Evolutionary conservation across 2,113 vertebrate genomes (phyloP), one percentile per base, ranked within the genome.

Genomic region (Epinephelus fuscoguttatus): DNA sequence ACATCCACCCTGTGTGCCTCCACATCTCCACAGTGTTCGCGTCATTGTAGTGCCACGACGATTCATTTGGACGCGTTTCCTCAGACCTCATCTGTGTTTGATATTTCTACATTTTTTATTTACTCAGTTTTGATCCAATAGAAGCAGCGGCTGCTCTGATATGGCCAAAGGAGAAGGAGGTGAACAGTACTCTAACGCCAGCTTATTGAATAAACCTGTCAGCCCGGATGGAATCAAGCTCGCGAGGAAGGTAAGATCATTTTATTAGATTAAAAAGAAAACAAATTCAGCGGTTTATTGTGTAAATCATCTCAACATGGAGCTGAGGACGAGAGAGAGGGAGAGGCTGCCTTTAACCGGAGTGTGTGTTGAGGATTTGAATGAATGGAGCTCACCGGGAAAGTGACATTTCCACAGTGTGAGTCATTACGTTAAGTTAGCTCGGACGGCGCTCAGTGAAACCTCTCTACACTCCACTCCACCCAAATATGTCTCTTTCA

Each of bases 151-250:
- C 61, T 60, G 0, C 2, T 50, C 40, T 86, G 85, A 75, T 37
- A 96, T 96, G 95, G 95, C 95, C 1, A 95, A 92, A 84, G 95
- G 95, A 89, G 94, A 95, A 70, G 95, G 94, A 56, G 84, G 81
- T 0, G 95, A 96, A 59, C 94, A 95, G 78, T 96, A 79, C 80
- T 94, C 95, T 19, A 94, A 90, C 68, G 76, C 93, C 55, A 95
- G 84, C 84, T 88, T 96, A 30, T 75, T 96, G 60, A 91, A 86
- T n/a, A 94, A 94, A 93, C 76, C 85, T 6, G 52, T 10, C 12
- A 70, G 19, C 69, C 23, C 87, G 53, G 91, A 93, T 68, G 80
- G 52, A 23, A 49, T 90, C 25, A 77, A 73, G 50, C 45, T 91
- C 8, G 33, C 87, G 0, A 82, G 6, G 6, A 94, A 90, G 95